A percentile compares a stretch with the other conserved stretches of the same genome.
phyloP scores from a whole-genome alignment of 2,797 vertebrate genomes.

The Sarcophilus harrisii region DNA sequence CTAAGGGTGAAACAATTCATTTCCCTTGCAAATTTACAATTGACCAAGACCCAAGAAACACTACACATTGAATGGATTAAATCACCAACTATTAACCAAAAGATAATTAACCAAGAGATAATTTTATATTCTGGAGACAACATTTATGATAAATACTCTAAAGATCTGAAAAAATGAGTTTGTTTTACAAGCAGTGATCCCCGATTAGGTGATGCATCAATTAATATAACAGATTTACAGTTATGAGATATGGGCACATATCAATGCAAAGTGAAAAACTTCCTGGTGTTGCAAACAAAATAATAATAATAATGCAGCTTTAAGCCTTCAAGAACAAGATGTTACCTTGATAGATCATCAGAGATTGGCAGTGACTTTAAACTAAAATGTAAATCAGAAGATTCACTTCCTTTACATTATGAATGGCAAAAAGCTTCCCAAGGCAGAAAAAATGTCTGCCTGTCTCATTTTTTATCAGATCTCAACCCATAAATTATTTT shows the following conservation, averaged over 20 bases:
- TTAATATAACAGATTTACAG: conserved; percentile 90
- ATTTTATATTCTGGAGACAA: conserved; percentile 92
- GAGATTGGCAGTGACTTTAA: conserved; percentile 91
- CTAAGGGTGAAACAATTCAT: conserved; percentile 91
- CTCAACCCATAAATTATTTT: conserved; percentile 80
- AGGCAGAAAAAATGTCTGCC: conserved; percentile 87
- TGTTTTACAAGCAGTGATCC: conserved; percentile 92
- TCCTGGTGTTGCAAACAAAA: conserved; percentile 90
- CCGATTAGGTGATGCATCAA: conserved; percentile 91
- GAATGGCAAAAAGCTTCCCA: conserved; percentile 90
- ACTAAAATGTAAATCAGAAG: conserved; percentile 92
- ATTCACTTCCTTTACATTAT: conserved; percentile 91
- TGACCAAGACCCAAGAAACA: conserved; percentile 82
- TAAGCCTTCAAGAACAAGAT: conserved; percentile 92
- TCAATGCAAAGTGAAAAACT: conserved; percentile 98
- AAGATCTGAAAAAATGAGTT: conserved; percentile 87
- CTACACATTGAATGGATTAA: conserved; percentile 96
- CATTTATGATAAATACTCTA: conserved; percentile 89
- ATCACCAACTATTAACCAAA: conserved; percentile 91
- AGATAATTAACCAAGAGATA: conserved; percentile 89
- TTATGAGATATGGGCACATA: conserved; percentile 92
- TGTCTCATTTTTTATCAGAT: conserved; percentile 71
- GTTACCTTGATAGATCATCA: conserved; percentile 90
- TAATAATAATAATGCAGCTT: conserved; percentile 87
- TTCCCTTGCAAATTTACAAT: conserved; percentile 91